Base-by-base conservation (phyloP, 2,797 vertebrate species). In the Syngnathus acus region DNA sequence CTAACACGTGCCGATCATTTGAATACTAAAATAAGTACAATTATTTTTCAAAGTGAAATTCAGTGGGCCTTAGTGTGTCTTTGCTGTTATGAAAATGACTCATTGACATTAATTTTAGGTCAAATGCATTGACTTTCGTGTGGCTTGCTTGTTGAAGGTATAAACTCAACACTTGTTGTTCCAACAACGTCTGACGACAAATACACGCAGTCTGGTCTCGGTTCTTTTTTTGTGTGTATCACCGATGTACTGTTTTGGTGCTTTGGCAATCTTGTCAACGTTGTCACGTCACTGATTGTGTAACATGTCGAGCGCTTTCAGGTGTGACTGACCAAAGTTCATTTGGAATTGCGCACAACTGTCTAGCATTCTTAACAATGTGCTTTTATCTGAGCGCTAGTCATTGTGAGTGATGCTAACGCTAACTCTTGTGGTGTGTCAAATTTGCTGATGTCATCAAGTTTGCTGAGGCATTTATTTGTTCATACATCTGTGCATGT, bases 401-500 rank as follows among this genome's bases (percentile, higher is more conserved):
- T 26, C 40, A 42, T 42, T 42, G 43, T 14, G 43, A n/a, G 0
- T 9, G 19, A 51, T 3, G 19, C 6, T 51, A 51, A 51, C 16
- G 47, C 50, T 10, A 51, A 9, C 8, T 51, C 50, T 21, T 10
- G 50, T 48, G 42, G 9, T 1, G 11, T 32, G 32, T 43, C 53
- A 5, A 4, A 11, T 54, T 4, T 23, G 53, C 21, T 54, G 53
- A 26, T 64, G 45, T 64, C 42, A 47, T 14, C 1, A 65, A 62
- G 39, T 64, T 58, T 65, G 62, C 23, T 43, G 6, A n/a, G 8
- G 58, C 65, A 32, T 62, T 40, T 37, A 37, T 26, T n/a, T 42
- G 32, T 59, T 61, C 21, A 57, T 72, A 47, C 65, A 50, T 55
- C 61, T 73, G 75, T 80, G 71, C 81, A 75, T 47, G 45, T 47